These are phyloP conservation scores for Pelusios castaneus DNA, from an alignment of 2,113 vertebrate genomes.

Conservation along the genomic window DNA sequence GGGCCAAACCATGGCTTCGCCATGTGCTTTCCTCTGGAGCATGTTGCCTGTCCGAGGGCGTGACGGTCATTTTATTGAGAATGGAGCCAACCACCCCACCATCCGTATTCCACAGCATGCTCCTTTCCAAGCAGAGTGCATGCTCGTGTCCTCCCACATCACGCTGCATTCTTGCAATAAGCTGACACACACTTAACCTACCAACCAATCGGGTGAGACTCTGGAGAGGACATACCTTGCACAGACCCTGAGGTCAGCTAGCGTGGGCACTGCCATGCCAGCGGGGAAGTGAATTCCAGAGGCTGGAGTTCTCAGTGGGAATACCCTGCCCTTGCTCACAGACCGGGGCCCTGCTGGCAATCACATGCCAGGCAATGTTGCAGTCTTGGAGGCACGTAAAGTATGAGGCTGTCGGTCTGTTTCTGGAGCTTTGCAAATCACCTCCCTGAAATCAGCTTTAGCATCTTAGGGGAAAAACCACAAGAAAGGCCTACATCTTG, in stretches of 20 bases:
- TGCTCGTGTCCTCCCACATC: not conserved
- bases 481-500: not conserved
- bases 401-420: not conserved
- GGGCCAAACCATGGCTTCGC: not conserved
- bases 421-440: not conserved
- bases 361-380: not conserved
- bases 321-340: not conserved
- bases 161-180: not conserved
- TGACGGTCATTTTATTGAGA: not conserved
- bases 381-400: not conserved
- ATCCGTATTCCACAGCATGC: not conserved
- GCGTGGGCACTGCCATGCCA: not conserved
- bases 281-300: not conserved
- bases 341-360: not conserved
- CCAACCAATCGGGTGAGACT: not conserved
- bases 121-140: not conserved
- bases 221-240: not conserved
- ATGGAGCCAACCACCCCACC: not conserved
- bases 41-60: not conserved
- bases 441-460: not conserved
- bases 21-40: not conserved
- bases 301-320: not conserved
- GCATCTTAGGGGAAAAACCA: not conserved
- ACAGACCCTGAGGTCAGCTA: not conserved
- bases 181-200: not conserved